phyloP scores from a whole-genome alignment of 1,140 invertebrate genomes.

The Penaeus vannamei region DNA sequence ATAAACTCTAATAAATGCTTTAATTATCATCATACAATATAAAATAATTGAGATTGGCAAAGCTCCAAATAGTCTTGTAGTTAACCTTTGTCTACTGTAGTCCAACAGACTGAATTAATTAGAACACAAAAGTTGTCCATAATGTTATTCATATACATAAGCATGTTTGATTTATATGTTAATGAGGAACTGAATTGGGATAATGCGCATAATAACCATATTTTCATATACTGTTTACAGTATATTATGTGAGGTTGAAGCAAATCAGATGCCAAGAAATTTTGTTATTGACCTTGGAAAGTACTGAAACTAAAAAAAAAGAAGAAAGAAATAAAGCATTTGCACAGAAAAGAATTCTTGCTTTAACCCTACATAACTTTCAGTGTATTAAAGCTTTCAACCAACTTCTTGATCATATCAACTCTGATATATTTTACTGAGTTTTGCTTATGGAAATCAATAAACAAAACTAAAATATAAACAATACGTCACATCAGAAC shows the following conservation, averaged over 20 bases:
- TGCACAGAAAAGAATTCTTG: no score
- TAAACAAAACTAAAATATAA: slow-evolving; percentile 16
- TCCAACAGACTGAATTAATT: slow-evolving; percentile 1
- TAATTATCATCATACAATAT: slow-evolving; percentile 25
- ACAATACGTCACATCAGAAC: slow-evolving; percentile 17
- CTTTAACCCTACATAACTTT: neutral
- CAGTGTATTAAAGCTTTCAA: slow-evolving; percentile 43
- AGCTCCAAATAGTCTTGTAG: slow-evolving; percentile 13
- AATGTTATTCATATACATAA: slow-evolving; percentile 9
- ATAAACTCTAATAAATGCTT: slow-evolving; percentile 34
- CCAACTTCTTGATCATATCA: slow-evolving; percentile 36
- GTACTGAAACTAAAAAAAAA: neutral
- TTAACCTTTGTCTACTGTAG: slow-evolving; percentile 4
- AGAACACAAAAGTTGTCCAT: slow-evolving; percentile 2
- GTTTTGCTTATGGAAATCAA: slow-evolving; percentile 20
- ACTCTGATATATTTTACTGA: neutral
- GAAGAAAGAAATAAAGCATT: neutral
- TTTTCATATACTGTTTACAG: neutral
- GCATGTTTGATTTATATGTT: slow-evolving; percentile 27
- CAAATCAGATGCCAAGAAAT: no score
- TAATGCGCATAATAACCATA: slow-evolving; percentile 5
- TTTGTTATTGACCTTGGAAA: no score
- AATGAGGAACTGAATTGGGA: slow-evolving; percentile 27
- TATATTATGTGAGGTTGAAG: neutral
- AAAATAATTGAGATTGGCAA: slow-evolving; percentile 38